A percentile compares a stretch with the other conserved stretches of the same genome.
Evolutionary conservation across 2,888 invertebrate genomes (phyloP).

Genomic region (Caradrina clavipalpis): DNA sequence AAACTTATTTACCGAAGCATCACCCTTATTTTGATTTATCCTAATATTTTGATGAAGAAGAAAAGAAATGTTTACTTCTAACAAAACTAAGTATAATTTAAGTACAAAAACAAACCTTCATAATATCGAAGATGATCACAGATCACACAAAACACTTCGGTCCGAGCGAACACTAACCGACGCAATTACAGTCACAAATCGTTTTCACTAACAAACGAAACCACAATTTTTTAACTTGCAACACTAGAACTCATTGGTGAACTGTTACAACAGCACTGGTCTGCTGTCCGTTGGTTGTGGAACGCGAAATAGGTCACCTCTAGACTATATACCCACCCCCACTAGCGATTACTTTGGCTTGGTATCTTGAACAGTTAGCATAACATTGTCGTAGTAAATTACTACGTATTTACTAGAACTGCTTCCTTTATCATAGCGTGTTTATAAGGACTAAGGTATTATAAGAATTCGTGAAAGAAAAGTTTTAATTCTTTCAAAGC

Average conservation of each 20-base stretch:
- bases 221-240: conserved; percentile 29
- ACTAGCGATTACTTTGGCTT: conserved; percentile 53
- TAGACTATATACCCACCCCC: conserved; percentile 83
- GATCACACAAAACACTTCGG: conserved; percentile 57
- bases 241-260: conserved; percentile 23
- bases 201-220: conserved; percentile 27
- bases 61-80: no score
- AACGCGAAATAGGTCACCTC: conserved; percentile 85
- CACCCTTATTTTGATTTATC: no score
- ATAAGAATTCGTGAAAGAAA: not conserved
- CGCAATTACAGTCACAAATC: conserved; percentile 26
- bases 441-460: not conserved
- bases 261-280: conserved; percentile 62
- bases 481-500: not conserved
- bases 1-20: no score
- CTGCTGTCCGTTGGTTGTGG: conserved; percentile 74
- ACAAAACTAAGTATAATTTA: not conserved
- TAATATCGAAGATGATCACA: conserved; percentile 58
- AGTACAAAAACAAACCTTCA: conserved; percentile 66
- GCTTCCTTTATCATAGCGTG: conserved; percentile 13
- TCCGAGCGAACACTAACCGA: conserved; percentile 43
- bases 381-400: conserved; percentile 17
- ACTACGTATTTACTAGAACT: conserved; percentile 7
- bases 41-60: no score
- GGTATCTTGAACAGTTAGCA: conserved; percentile 31